Evolutionary conservation across 2,888 invertebrate genomes (phyloP).

Genomic region (Cynaeus angustus): DNA sequence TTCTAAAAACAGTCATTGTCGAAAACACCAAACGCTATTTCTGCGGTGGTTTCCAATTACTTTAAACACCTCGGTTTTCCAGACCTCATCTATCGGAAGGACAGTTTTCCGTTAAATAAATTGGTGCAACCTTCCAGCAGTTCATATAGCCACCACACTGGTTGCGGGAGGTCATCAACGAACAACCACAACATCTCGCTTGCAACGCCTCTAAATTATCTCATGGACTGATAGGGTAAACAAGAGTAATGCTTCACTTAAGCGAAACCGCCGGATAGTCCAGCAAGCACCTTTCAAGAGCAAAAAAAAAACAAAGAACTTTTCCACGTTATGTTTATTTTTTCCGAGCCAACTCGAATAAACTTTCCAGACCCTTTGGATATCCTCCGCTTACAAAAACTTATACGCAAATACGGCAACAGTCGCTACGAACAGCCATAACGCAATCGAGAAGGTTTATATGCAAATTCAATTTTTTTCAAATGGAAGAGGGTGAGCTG

Average conservation of each 20-base stretch:
- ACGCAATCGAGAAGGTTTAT: slow-evolving; percentile 32
- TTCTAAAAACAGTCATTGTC: background rate
- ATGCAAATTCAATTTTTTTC: slow-evolving; percentile 39
- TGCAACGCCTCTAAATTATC: slow-evolving; percentile 40
- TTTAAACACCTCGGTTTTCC: slow-evolving; percentile 2
- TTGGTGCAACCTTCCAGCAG: background rate
- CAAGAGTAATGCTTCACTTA: slow-evolving; percentile 33
- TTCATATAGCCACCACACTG: slow-evolving; percentile 21
- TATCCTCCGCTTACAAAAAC: slow-evolving; percentile 17
- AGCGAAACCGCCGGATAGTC: slow-evolving; percentile 6
- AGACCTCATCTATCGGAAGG: background rate
- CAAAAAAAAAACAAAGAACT: background rate
- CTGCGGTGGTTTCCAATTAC: background rate
- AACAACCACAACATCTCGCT: slow-evolving; percentile 29
- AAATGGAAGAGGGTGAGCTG: slow-evolving; percentile 2
- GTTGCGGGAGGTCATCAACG: slow-evolving; percentile 19
- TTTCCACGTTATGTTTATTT: slow-evolving; percentile 24
- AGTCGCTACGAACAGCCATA: slow-evolving; percentile 17
- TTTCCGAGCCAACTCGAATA: slow-evolving; percentile 18
- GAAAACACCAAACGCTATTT: background rate
- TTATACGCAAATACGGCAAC: slow-evolving; percentile 26
- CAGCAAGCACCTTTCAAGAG: background rate
- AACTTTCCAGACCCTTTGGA: slow-evolving; percentile 20
- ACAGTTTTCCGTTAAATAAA: slow-evolving; percentile 13
- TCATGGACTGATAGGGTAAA: slow-evolving; percentile 30